Conservation (phyloP, 2,888 invertebrate genomes). For the Synanthedon vespiformis region DNA sequence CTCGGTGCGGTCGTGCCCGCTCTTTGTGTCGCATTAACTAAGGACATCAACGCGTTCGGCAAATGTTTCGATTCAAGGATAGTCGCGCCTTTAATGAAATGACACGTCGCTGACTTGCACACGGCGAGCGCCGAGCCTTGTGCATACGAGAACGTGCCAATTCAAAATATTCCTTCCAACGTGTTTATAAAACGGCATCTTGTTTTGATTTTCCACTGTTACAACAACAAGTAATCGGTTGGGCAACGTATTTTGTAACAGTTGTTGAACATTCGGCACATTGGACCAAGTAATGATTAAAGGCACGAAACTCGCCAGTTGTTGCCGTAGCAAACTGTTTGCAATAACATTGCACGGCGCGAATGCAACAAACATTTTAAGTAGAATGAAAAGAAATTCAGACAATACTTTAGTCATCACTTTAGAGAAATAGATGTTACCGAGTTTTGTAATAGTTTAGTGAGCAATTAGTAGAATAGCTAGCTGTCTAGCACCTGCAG, state of each 20-base stretch:
- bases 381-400: too few species aligned
- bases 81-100: slow-evolving; percentile 16
- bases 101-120: slow-evolving; percentile 13
- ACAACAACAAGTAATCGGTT: slow-evolving; percentile 24
- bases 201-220: slow-evolving; percentile 17
- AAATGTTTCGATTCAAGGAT: slow-evolving; percentile 61
- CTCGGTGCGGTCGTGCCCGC: slow-evolving; percentile 45
- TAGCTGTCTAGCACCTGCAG: slow-evolving; percentile 50
- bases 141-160: slow-evolving; percentile 22
- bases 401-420: too few species aligned
- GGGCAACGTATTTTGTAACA: slow-evolving; percentile 20
- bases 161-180: slow-evolving; percentile 10
- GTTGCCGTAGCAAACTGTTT: too few species aligned
- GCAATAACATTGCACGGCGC: too few species aligned
- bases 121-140: slow-evolving; percentile 30
- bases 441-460: slow-evolving; percentile 14
- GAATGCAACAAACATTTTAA: too few species aligned
- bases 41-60: slow-evolving; percentile 40
- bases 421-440: too few species aligned
- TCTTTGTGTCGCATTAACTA: slow-evolving; percentile 44
- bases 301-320: slow-evolving; percentile 1
- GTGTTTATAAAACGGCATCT: background rate
- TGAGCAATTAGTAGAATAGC: slow-evolving; percentile 24
- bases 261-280: slow-evolving; percentile 21
- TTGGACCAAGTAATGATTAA: slow-evolving; percentile 5